A percentile compares a stretch with the other conserved stretches of the same genome.
Evolutionary conservation across 2,888 invertebrate genomes (phyloP).

Genomic region (Ditula angustiorana): DNA sequence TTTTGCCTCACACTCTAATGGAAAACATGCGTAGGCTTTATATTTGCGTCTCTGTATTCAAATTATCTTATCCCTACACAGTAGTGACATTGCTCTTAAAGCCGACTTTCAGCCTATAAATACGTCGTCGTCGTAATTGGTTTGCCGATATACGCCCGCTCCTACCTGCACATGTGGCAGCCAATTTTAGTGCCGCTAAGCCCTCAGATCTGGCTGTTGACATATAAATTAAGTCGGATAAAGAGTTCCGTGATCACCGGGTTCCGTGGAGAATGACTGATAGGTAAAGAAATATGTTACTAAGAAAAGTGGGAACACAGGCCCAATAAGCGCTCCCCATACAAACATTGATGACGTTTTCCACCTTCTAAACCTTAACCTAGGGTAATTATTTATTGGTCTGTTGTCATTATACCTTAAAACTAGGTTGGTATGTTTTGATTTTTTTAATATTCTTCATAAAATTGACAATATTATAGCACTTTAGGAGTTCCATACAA

Average conservation of each 20-base stretch:
- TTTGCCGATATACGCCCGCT: slow-evolving; percentile 20
- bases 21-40: background rate
- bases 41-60: background rate
- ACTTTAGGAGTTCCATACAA: too few species aligned
- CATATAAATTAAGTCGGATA: slow-evolving; percentile 34
- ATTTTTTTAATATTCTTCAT: too few species aligned
- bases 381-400: too few species aligned
- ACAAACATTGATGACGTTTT: too few species aligned
- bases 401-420: too few species aligned
- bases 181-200: slow-evolving; percentile 32
- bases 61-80: background rate
- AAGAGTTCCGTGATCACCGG: slow-evolving; percentile 9
- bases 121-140: slow-evolving; percentile 25
- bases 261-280: slow-evolving; percentile 13
- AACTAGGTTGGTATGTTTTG: too few species aligned
- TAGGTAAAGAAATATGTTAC: too few species aligned
- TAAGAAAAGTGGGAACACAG: too few species aligned
- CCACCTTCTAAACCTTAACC: too few species aligned
- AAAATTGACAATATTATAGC: too few species aligned
- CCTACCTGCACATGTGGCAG: slow-evolving; percentile 11
- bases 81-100: background rate
- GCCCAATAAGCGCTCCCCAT: too few species aligned
- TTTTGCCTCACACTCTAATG: background rate
- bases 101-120: slow-evolving; percentile 22
- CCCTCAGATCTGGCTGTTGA: slow-evolving; percentile 31